Evolutionary conservation across 2,113 vertebrate genomes (phyloP).

Genomic region (Aleadryas rufinucha): DNA sequence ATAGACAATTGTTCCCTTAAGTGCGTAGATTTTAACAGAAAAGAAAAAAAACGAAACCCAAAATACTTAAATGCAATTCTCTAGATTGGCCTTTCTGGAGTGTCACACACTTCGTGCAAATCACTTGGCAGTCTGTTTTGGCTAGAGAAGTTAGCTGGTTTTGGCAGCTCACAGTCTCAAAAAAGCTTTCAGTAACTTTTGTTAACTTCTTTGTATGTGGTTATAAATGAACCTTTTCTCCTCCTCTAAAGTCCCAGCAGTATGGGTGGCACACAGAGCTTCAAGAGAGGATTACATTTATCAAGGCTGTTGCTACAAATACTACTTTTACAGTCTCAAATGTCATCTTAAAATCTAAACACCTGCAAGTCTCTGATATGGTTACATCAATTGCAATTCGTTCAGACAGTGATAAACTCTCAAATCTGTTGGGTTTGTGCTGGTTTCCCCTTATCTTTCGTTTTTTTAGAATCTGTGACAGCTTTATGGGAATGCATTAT

Average conservation of each 20-base stretch:
- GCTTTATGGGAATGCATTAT: neutral
- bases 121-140: neutral
- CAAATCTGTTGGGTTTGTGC: neutral
- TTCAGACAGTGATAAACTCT: neutral
- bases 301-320: neutral
- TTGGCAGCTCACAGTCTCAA: neutral
- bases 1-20: neutral
- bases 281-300: neutral
- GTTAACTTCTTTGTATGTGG: neutral
- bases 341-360: constrained; percentile 8
- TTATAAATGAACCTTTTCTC: neutral
- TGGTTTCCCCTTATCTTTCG: neutral
- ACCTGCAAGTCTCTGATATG: neutral
- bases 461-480: neutral
- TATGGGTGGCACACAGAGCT: neutral
- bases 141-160: neutral
- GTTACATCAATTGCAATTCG: neutral
- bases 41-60: neutral
- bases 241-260: neutral
- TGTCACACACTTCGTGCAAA: neutral
- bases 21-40: neutral
- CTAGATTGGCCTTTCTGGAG: neutral
- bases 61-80: neutral
- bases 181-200: neutral
- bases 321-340: neutral